phyloP scores from a whole-genome alignment of 2,113 vertebrate genomes.

The Xiphias gladius region DNA sequence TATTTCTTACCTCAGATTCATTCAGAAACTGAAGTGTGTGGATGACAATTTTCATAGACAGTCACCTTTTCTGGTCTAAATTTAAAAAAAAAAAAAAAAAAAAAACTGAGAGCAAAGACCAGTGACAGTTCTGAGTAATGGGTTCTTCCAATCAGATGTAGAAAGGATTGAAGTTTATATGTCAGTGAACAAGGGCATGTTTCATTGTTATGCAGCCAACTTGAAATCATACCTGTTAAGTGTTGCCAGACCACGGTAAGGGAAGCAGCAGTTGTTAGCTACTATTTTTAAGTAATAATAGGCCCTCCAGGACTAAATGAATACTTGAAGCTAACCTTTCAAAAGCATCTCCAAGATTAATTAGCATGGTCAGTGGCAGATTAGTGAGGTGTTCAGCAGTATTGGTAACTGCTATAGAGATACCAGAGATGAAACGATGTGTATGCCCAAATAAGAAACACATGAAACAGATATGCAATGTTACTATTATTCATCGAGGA shows the following conservation, averaged over 20 bases:
- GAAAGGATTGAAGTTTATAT: neutral
- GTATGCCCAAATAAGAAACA: neutral
- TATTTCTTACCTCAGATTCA: too few species aligned
- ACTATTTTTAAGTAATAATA: neutral
- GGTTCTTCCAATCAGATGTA: conserved; percentile 3
- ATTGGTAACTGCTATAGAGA: neutral
- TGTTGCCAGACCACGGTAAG: neutral
- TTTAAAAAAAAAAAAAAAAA: neutral
- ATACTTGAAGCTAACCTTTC: conserved; percentile 6
- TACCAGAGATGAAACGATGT: neutral
- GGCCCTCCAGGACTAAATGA: conserved; percentile 9
- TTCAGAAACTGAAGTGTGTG: neutral
- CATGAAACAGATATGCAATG: neutral
- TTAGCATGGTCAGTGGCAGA: neutral
- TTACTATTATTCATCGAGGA: neutral
- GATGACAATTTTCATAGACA: neutral
- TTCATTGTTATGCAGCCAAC: neutral
- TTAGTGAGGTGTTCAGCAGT: neutral
- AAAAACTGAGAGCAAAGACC: neutral
- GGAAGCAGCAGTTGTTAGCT: conserved; percentile 4
- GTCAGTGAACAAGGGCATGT: conserved; percentile 5
- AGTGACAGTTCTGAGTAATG: conserved; percentile 10
- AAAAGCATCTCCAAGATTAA: neutral
- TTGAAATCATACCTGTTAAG: neutral
- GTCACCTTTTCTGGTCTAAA: too few species aligned